phyloP scores from a whole-genome alignment of 2,888 invertebrate species.

The Petrophora chlorosata region DNA sequence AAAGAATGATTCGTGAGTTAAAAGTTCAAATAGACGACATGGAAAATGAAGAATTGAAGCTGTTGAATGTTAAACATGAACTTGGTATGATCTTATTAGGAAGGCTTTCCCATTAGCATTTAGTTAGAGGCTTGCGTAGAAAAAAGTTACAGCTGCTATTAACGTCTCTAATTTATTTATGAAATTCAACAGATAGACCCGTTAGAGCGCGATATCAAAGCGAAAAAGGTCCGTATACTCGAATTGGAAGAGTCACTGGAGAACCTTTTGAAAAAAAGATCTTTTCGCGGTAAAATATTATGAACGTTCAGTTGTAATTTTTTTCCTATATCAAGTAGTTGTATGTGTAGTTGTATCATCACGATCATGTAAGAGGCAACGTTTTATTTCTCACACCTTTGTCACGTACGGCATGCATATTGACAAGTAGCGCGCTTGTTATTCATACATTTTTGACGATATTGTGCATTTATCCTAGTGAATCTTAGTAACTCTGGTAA shows the following conservation, averaged over 20 bases:
- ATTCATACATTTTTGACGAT: background rate
- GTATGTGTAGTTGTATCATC: conserved; percentile 6
- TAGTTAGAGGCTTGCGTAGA: conserved; percentile 18
- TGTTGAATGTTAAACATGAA: conserved; percentile 78
- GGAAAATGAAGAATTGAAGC: conserved; percentile 91
- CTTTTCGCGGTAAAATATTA: conserved; percentile 77
- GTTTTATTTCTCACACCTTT: conserved; percentile 13
- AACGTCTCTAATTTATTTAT: conserved; percentile 29
- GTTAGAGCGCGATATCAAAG: conserved; percentile 92
- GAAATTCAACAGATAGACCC: conserved; percentile 88
- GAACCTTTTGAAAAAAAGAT: conserved; percentile 89
- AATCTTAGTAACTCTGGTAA: too few relatives aligned
- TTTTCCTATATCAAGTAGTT: conserved; percentile 48
- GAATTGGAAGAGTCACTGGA: conserved; percentile 94
- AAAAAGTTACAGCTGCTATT: conserved; percentile 77
- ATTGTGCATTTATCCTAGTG: too few relatives aligned
- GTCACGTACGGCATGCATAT: background rate
- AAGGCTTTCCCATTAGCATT: background rate
- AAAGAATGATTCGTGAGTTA: conserved; percentile 90
- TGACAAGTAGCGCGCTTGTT: background rate
- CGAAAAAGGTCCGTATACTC: conserved; percentile 90
- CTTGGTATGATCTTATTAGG: conserved; percentile 62
- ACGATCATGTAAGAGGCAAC: conserved; percentile 15
- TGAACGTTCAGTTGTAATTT: conserved; percentile 79
- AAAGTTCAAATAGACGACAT: conserved; percentile 92